These are phyloP conservation scores for Argya squamiceps DNA, from an alignment of 2,797 vertebrate species.

Conservation along the genomic window DNA sequence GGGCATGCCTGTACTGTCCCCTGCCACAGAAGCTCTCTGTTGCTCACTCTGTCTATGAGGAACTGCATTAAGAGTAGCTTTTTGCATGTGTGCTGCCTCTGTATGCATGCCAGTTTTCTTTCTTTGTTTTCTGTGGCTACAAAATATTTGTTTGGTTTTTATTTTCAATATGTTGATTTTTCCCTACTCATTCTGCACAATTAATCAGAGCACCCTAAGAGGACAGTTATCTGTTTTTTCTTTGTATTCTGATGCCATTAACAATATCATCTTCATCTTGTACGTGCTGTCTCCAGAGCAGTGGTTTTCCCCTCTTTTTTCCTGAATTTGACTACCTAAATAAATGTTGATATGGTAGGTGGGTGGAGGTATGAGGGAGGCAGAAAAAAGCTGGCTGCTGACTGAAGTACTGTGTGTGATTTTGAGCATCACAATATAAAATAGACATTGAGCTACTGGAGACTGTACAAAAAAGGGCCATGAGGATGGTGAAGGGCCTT, in stretches of 20 bases:
- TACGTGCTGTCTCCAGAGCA: neutral
- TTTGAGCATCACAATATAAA: neutral
- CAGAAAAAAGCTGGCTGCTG: neutral
- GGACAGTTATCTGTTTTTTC: conserved; percentile 25
- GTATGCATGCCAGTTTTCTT: neutral
- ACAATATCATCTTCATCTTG: neutral
- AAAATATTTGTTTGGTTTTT: neutral
- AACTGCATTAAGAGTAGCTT: neutral
- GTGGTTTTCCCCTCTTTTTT: neutral
- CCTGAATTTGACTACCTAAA: neutral
- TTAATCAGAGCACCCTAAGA: conserved; percentile 51
- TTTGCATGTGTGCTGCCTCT: neutral
- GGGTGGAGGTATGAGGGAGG: neutral
- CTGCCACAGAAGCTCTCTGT: neutral
- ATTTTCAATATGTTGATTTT: neutral
- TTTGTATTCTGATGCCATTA: neutral
- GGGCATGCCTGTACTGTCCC: neutral
- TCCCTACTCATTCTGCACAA: neutral
- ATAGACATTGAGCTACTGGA: neutral
- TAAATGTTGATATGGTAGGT: neutral
- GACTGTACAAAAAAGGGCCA: neutral
- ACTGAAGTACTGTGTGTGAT: neutral
- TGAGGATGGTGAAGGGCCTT: neutral
- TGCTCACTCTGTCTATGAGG: neutral
- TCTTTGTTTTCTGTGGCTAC: neutral